Evolutionary conservation across 2,888 invertebrate genomes (phyloP).

Genomic region (Zootermopsis nevadensis): DNA sequence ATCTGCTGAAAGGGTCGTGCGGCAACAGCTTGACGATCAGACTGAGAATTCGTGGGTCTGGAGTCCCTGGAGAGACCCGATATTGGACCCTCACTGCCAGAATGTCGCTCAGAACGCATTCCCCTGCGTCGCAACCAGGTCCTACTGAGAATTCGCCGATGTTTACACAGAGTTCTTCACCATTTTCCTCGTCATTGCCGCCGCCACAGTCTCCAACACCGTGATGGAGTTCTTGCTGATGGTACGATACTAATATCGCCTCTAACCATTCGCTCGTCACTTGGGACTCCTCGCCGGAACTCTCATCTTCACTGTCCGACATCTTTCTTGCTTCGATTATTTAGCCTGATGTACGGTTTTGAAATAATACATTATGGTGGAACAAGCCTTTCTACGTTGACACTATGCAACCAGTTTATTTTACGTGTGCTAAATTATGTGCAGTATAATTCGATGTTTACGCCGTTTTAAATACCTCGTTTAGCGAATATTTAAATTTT

Average conservation of each 20-base stretch:
- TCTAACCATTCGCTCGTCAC: slow-evolving; percentile 70
- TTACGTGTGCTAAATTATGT: no score
- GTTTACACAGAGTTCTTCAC: slow-evolving; percentile 56
- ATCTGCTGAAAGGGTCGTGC: slow-evolving; percentile 81
- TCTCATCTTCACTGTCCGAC: slow-evolving; percentile 68
- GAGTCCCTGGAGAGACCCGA: slow-evolving; percentile 60
- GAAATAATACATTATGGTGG: neutral
- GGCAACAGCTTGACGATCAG: slow-evolving; percentile 82
- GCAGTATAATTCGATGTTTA: no score
- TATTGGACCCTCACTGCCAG: slow-evolving; percentile 80
- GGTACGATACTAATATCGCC: slow-evolving; percentile 66
- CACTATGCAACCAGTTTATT: no score
- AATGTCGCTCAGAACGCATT: slow-evolving; percentile 81
- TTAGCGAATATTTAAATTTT: no score
- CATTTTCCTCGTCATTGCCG: neutral
- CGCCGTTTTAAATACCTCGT: no score
- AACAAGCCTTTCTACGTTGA: no score
- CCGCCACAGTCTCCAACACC: neutral
- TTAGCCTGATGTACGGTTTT: slow-evolving; percentile 10
- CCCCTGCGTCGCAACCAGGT: slow-evolving; percentile 73
- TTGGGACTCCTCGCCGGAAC: slow-evolving; percentile 66
- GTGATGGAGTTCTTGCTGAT: slow-evolving; percentile 55
- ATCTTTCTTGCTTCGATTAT: slow-evolving; percentile 56
- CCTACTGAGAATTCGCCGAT: slow-evolving; percentile 67
- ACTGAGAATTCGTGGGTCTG: slow-evolving; percentile 59